Conservation (phyloP, 2,113 vertebrate species). For the Oreochromis spilurus region DNA sequence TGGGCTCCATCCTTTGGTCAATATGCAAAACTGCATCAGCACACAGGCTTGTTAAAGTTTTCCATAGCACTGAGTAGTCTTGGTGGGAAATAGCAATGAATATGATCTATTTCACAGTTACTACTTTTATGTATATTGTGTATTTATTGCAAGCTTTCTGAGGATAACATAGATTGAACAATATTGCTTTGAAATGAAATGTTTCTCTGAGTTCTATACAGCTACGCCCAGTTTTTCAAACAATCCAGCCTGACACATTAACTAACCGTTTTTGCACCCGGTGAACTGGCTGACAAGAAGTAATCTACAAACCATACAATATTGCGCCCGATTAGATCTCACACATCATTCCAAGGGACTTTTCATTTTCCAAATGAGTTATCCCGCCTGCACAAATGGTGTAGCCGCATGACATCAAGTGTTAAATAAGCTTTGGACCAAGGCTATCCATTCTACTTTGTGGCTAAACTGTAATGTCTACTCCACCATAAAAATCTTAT, state of each 20-base stretch:
- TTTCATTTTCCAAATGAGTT: slow-evolving; percentile 76
- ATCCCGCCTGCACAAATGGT: slow-evolving; percentile 66
- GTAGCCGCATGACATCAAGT: slow-evolving; percentile 69
- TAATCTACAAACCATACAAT: slow-evolving; percentile 46
- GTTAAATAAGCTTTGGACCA: slow-evolving; percentile 71
- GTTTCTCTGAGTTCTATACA: background rate
- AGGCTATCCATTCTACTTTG: slow-evolving; percentile 72
- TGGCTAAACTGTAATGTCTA: slow-evolving; percentile 50
- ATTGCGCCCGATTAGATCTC: slow-evolving; percentile 55
- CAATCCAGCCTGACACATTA: slow-evolving; percentile 35
- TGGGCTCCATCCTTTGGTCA: slow-evolving; percentile 69
- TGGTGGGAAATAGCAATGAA: background rate
- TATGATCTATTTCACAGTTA: background rate
- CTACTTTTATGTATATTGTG: background rate
- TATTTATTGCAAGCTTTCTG: background rate
- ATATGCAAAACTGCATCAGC: slow-evolving; percentile 50
- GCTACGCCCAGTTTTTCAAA: background rate
- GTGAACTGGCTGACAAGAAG: slow-evolving; percentile 40
- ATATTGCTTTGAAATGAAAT: slow-evolving; percentile 23
- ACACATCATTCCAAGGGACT: slow-evolving; percentile 58
- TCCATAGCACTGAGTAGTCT: background rate
- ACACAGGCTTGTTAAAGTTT: background rate
- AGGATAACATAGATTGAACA: background rate
- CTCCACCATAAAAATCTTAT: slow-evolving; percentile 68
- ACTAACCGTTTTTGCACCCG: slow-evolving; percentile 22